Evolutionary conservation across 2,113 vertebrate genomes (phyloP).

Genomic region (Bucco capensis): DNA sequence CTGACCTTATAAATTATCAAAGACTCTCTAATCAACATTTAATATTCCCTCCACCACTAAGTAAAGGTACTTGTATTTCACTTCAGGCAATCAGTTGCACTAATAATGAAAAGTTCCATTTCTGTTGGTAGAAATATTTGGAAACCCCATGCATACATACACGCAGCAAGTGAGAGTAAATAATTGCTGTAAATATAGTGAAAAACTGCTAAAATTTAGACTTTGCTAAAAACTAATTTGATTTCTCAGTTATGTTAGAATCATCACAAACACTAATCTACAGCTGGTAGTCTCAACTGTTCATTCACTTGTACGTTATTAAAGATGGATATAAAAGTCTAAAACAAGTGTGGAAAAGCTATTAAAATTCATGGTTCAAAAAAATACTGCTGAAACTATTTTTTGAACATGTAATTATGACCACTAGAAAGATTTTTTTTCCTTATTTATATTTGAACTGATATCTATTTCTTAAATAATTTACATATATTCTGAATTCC

Average conservation of each 20-base stretch:
- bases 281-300: conserved; percentile 28
- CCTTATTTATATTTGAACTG: background rate
- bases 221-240: conserved; percentile 33
- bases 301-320: background rate
- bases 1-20: background rate
- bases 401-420: background rate
- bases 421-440: background rate
- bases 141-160: background rate
- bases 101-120: background rate
- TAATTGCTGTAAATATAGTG: conserved; percentile 9
- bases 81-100: background rate
- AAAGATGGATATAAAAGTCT: background rate
- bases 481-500: background rate
- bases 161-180: conserved; percentile 11
- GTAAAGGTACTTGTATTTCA: background rate
- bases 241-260: conserved; percentile 37
- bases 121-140: background rate
- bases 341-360: background rate
- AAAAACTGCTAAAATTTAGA: conserved; percentile 32
- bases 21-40: background rate
- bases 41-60: background rate
- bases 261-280: conserved; percentile 34
- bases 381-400: background rate
- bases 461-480: background rate
- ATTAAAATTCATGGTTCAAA: background rate